These are phyloP conservation scores for Sesamia nonagrioides DNA, from an alignment of 1,140 invertebrate species.

Conservation along the genomic window DNA sequence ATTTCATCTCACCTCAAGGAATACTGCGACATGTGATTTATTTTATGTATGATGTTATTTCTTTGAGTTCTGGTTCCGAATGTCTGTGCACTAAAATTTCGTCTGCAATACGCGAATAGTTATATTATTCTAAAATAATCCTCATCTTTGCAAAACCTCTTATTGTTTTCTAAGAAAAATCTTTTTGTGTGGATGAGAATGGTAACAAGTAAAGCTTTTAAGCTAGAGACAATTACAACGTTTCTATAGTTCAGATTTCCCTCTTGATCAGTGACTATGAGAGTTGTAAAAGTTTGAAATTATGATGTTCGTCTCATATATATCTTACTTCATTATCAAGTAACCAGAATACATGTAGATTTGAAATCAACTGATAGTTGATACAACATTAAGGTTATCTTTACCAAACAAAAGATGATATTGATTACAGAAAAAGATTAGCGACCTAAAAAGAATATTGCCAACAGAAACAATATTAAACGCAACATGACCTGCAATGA, in stretches of 20 bases:
- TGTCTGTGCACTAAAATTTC: too few species aligned
- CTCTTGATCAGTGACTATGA: too few species aligned
- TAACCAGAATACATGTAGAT: not conserved
- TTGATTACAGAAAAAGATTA: not conserved
- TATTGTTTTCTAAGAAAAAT: not conserved
- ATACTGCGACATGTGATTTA: too few species aligned
- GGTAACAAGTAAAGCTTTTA: constrained; percentile 1
- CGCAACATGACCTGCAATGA: not conserved
- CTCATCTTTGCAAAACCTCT: not conserved
- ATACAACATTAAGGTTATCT: constrained; percentile 30
- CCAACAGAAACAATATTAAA: not conserved
- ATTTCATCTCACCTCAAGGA: too few species aligned
- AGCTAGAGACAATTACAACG: not conserved
- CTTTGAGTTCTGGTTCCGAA: too few species aligned
- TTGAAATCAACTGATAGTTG: not conserved
- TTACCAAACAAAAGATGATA: constrained; percentile 21
- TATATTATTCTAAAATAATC: not conserved
- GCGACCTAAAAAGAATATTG: constrained; percentile 5
- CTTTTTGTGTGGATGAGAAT: not conserved
- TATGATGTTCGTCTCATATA: not conserved
- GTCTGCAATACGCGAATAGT: not conserved
- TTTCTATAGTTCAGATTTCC: not conserved
- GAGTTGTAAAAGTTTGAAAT: not conserved
- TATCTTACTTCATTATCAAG: not conserved
- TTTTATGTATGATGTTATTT: too few species aligned